These are phyloP conservation scores for Gadus chalcogrammus DNA, from an alignment of 2,113 vertebrate genomes.

Conservation along the genomic window DNA sequence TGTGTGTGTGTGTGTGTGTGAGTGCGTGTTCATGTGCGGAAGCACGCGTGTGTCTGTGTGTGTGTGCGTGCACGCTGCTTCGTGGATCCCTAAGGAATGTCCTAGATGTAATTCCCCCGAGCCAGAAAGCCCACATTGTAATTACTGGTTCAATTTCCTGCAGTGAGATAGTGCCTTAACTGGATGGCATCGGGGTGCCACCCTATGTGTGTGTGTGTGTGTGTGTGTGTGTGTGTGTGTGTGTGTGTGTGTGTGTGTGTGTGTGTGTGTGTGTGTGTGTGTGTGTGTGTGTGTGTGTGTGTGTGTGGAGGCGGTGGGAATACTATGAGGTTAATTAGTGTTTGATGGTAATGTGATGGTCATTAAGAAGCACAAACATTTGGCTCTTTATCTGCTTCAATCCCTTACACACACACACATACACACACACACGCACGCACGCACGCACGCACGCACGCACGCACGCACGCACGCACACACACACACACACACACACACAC, in stretches of 20 bases:
- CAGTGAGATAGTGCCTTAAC: constrained; percentile 43
- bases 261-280: too few species aligned
- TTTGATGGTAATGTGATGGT: constrained; percentile 31
- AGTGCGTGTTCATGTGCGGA: constrained; percentile 12
- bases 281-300: constrained; percentile 10
- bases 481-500: too few species aligned
- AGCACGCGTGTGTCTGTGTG: constrained; percentile 4
- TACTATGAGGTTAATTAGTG: constrained; percentile 20
- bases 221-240: constrained; percentile 14
- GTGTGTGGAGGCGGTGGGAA: constrained; percentile 33
- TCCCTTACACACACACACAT: neutral
- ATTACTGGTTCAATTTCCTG: constrained; percentile 57
- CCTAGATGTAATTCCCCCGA: constrained; percentile 54
- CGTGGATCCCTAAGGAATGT: constrained; percentile 45
- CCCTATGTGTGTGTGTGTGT: constrained; percentile 29
- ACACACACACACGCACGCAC: constrained; percentile 2
- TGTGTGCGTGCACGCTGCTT: constrained; percentile 8
- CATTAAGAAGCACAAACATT: constrained; percentile 39
- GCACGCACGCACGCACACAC: too few species aligned
- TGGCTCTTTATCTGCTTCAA: constrained; percentile 27
- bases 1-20: constrained; percentile 36
- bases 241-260: constrained; percentile 14
- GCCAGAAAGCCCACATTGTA: constrained; percentile 56
- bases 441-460: too few species aligned
- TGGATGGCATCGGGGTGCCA: constrained; percentile 36